These are phyloP conservation scores for Tinamus guttatus DNA, from an alignment of 2,113 vertebrate species.

Conservation along the genomic window DNA sequence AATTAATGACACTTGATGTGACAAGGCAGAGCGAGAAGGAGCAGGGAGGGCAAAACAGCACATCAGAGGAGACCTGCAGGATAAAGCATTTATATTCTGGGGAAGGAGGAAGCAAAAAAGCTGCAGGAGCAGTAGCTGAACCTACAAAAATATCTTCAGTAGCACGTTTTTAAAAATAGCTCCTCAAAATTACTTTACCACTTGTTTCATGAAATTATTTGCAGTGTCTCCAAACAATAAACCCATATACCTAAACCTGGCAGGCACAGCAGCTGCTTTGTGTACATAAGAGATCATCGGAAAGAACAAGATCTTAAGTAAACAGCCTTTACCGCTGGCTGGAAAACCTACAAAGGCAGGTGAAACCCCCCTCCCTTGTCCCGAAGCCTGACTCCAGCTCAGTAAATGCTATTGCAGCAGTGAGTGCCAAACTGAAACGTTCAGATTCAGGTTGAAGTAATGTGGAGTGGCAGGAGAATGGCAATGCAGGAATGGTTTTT, in stretches of 20 bases:
- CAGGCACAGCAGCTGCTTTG: neutral
- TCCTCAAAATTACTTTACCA: neutral
- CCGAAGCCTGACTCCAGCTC: neutral
- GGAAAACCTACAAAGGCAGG: neutral
- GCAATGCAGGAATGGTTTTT: no score
- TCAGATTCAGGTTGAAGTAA: neutral
- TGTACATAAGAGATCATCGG: neutral
- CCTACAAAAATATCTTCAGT: neutral
- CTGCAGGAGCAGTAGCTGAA: neutral
- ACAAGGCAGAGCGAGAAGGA: neutral
- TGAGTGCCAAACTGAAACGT: neutral
- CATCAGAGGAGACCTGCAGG: constrained; percentile 5
- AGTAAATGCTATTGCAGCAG: neutral
- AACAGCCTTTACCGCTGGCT: neutral
- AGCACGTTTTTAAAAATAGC: neutral
- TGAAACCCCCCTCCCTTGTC: neutral
- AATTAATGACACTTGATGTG: constrained; percentile 33
- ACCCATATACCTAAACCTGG: neutral
- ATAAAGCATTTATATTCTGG: neutral
- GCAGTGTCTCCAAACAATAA: neutral
- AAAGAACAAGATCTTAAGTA: neutral
- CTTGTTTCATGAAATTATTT: neutral
- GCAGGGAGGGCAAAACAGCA: neutral
- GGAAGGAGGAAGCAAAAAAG: neutral
- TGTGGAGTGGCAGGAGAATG: neutral